Base-by-base conservation (phyloP, 2,888 invertebrate species). In the Caenorhabditis angaria region DNA sequence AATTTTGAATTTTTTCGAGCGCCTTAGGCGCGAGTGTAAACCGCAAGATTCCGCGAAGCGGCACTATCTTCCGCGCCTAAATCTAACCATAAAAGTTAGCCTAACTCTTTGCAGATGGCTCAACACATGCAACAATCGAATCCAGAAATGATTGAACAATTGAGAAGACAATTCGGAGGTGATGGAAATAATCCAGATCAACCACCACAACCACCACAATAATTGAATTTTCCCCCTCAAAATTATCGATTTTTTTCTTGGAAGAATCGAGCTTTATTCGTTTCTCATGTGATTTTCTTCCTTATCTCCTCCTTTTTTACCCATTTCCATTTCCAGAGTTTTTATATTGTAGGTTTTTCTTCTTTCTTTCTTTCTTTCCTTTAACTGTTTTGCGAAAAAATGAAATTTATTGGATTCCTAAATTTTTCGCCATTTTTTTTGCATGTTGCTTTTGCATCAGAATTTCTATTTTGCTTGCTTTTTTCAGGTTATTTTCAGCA, bases 101-200 rank as follows among this genome's bases (percentile, higher is more conserved):
- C 32, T 41, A 12, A 6, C 20, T 24, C 20, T 27, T 29, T 35
- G 1, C 41, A 41, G 81, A 72, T 85, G 68, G 85, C 85, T 14
- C 72, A 76, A 22, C 81, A 81, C 20, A 78, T 86, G 80, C 80
- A 82, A 47, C 65, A 80, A 53, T 69, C 71, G 22, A 94, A 94
- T 89, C 94, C 94, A 0, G 93, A 93, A 67, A 90, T 94, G 54
- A 92, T 94, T 32, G 93, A 94, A 75, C 92, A 92, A 85, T 89
- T 94, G 70, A 90, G 93, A 65, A 90, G 90, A 56, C 91, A 91
- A 87, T 90, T 91, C 65, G 80, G 68, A 2, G 61, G 59, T 3
- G 62, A 61, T 56, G 64, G 59, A 51, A 28, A 47, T 5, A 35
- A 47, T 12, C 58, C 35, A 6, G 24, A 58, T n/a, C 58, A 41